phyloP scores from a whole-genome alignment of 2,113 vertebrate genomes.

The Malurus alboscapulatus region DNA sequence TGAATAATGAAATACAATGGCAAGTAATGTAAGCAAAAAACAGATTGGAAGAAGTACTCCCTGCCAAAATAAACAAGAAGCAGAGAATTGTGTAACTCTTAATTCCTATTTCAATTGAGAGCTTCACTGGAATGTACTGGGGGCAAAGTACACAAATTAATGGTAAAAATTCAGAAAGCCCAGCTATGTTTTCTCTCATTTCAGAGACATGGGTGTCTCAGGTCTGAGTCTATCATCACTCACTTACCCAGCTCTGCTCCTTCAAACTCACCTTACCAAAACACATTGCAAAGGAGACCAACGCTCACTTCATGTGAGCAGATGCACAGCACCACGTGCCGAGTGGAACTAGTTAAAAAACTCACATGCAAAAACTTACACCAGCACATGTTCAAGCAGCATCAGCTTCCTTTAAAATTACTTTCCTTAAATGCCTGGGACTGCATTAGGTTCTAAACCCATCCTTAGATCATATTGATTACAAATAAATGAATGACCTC shows the following conservation, averaged over 20 bases:
- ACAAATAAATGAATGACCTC: background rate
- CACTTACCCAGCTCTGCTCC: background rate
- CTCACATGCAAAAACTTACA: background rate
- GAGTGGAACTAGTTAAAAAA: background rate
- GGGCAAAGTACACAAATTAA: background rate
- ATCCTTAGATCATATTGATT: background rate
- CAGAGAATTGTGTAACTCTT: background rate
- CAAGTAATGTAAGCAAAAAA: constrained; percentile 4
- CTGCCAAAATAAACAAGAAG: constrained; percentile 43
- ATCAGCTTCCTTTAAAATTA: background rate
- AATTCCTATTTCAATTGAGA: constrained; percentile 36
- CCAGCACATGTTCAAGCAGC: background rate
- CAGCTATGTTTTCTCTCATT: background rate
- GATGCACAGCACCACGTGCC: background rate
- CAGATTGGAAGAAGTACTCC: background rate
- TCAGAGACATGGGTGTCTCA: background rate
- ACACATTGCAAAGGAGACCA: background rate
- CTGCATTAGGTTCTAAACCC: background rate
- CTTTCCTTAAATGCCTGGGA: background rate
- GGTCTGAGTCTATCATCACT: background rate
- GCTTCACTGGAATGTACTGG: background rate
- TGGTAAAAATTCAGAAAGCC: background rate
- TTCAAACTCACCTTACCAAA: background rate
- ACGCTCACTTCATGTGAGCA: background rate
- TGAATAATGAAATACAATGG: constrained; percentile 32